Evolutionary conservation across 2,888 invertebrate species (phyloP), one percentile per base, ranked within the genome.

Genomic region (Lysandra coridon): DNA sequence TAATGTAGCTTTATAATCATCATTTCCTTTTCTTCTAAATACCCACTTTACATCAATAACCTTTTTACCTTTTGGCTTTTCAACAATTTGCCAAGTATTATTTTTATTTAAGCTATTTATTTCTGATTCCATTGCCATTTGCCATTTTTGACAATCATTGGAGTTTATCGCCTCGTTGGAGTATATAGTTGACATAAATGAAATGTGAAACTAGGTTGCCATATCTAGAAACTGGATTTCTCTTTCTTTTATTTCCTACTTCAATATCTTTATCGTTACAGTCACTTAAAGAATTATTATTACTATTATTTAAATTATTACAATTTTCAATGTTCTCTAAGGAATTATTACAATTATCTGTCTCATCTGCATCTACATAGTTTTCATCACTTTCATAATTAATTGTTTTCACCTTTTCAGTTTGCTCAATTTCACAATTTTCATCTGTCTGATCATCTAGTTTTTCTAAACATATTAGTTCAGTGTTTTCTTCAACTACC

Each of bases 31-130:
- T 80, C 44, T 86, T 81, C 78, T 86, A 79, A 77, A 87, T 14
- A 86, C 79, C 85, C 86, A 87, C 78, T 85, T 86, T 1, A 84
- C 83, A 83, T 86, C 85, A 62, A 88, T 83, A 30, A 85, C 80
- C 5, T 85, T 83, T 84, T 85, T 83, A 80, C 83, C 81, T 81
- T 83, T 79, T 74, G 86, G 86, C 62, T 78, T 81, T 5, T 84
- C 82, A 73, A 85, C 84, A 80, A 87, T n/a, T 82, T 82, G 79
- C 33, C 53, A 82, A 37, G 86, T 88, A 53, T 85, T 82, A 80
- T 87, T 87, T 82, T 84, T 83, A 62, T 81, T 79, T 80, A 86
- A 79, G 69, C 85, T 85, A 64, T 84, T 80, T 49, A 86, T 85
- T 83, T 87, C 87, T 2, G 75, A 53, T 23, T 86, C 80, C 84